A percentile compares a stretch with the other conserved stretches of the same genome.
Conservation (phyloP, 2,888 invertebrate species). For the Blera fallax region DNA sequence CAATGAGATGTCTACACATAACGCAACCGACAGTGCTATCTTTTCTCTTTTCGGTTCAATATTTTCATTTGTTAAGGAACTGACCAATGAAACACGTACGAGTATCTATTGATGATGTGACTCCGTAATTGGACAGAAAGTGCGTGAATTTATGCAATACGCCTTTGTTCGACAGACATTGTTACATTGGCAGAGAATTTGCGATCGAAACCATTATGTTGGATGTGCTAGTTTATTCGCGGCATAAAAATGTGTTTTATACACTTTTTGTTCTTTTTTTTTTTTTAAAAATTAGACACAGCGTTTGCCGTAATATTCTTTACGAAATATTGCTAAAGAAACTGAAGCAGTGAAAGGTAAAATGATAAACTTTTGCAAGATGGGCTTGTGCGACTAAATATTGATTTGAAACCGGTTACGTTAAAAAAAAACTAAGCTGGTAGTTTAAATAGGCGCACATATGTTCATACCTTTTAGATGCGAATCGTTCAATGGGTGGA, state of each 20-base stretch:
- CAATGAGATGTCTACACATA: no score
- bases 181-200: not conserved
- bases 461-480: no score
- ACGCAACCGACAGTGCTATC: no score
- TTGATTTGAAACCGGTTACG: no score
- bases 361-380: not conserved
- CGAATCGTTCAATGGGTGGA: no score
- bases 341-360: not conserved
- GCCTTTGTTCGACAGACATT: not conserved
- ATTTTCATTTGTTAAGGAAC: no score
- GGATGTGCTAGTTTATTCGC: not conserved
- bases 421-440: not conserved
- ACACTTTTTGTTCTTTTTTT: not conserved
- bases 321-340: not conserved
- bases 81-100: slow-evolving; percentile 2
- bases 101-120: not conserved
- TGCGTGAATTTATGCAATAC: slow-evolving; percentile 14
- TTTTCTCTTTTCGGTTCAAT: no score
- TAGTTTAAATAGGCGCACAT: no score
- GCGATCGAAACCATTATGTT: not conserved
- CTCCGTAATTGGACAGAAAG: slow-evolving; percentile 13
- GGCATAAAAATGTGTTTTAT: not conserved
- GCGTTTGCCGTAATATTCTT: not conserved
- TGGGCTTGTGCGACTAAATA: no score
- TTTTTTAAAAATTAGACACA: not conserved